Evolutionary conservation across 2,888 invertebrate genomes (phyloP), one percentile per base, ranked within the genome.

Genomic region (Epicampocera succincta): DNA sequence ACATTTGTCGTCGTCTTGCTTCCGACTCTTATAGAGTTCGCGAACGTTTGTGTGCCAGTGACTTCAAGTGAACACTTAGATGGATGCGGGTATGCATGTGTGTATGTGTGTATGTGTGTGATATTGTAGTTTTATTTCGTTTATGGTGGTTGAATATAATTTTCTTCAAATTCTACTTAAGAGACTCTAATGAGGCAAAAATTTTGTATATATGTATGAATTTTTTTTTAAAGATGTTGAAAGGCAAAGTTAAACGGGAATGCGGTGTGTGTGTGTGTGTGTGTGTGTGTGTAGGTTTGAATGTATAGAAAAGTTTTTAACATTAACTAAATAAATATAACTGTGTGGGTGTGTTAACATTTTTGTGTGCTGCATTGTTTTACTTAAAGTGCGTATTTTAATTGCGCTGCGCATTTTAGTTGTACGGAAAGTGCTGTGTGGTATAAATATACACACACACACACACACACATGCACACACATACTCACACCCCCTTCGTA

Each of bases 141-240:
- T 77, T 69, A 73, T 63, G 68, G 63, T 73, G 38, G 71, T 60
- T 77, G 68, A 19, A 50, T 68, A 77, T 76, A 81, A 81, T 81
- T 77, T 82, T 82, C 69, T 74, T 77, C 52, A 73, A 82, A 69
- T 71, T 82, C 69, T 74, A 65, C 11, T 69, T 65, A 71, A 82
- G 73, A 77, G 65, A 65, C 77, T 82, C 77, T 82, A 82, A 77
- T 82, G 73, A 77, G 74, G 74, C 69, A 82, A 69, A 74, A 56
- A 33, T 72, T n/a, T 63, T 25, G 29, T 56, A 13, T 56, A 21
- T 19, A 38, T 46, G n/a, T n/a, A n/a, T n/a, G n/a, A n/a, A 19
- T 60, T 2, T 40, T 42, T 4, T 50, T 17, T 50, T 48, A 33
- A 38, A 38, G 12, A 12, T 50, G 40, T 33, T 33, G 29, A 29